Conservation (phyloP, 1,140 invertebrate genomes). For the Cyphomyrmex costatus region DNA sequence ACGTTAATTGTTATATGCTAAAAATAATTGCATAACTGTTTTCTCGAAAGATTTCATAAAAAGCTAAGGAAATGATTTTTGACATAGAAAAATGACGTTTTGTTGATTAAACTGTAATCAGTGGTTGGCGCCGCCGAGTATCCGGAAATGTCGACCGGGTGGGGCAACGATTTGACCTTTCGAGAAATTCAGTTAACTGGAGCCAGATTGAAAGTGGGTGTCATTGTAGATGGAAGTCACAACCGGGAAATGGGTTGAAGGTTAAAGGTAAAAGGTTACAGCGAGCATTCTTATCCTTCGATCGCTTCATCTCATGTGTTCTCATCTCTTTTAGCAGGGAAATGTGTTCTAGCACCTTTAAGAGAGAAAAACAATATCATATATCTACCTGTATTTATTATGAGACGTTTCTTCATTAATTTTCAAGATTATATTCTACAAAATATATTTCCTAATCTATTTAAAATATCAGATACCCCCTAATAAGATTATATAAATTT, state of each 20-base stretch:
- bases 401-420: neutral
- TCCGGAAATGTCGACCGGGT: constrained; percentile 14
- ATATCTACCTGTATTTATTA: too few species aligned
- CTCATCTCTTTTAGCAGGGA: neutral
- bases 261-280: constrained; percentile 67
- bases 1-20: neutral
- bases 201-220: constrained; percentile 40
- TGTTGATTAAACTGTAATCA: constrained; percentile 36
- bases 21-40: neutral
- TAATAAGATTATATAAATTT: neutral
- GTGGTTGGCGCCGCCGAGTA: neutral
- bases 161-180: constrained; percentile 58
- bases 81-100: neutral
- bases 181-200: constrained; percentile 49
- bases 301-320: neutral
- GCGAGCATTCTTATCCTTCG: neutral
- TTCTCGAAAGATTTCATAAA: neutral
- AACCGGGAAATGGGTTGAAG: constrained; percentile 61
- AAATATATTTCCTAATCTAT: neutral
- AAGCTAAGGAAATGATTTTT: neutral
- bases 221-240: constrained; percentile 57
- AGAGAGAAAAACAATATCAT: neutral
- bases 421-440: neutral
- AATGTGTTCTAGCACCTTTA: neutral
- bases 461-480: neutral